A percentile compares a stretch with the other conserved stretches of the same genome.
Conservation (phyloP, 2,888 invertebrate genomes). For the Nomada hirtipes region DNA sequence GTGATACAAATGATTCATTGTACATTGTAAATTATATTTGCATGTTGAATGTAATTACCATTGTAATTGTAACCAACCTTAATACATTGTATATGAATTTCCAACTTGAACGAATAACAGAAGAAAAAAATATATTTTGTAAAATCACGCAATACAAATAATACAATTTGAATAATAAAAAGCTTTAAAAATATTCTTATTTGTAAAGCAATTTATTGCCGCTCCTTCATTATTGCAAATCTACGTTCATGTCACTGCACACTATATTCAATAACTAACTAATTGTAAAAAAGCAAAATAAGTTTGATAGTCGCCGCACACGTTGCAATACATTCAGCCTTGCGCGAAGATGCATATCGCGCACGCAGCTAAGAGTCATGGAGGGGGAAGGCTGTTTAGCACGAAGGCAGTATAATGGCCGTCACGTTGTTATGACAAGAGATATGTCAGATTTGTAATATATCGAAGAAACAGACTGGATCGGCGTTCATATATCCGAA, state of each 20-base stretch:
- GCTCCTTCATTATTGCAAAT: background rate
- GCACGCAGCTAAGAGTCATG: too few species aligned
- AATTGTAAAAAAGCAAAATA: too few species aligned
- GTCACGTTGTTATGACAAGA: constrained; percentile 53
- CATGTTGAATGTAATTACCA: constrained; percentile 5
- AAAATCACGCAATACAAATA: constrained; percentile 14
- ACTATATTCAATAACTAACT: too few species aligned
- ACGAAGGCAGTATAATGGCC: constrained; percentile 27
- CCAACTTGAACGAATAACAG: background rate
- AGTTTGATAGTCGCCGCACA: too few species aligned
- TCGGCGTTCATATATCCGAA: constrained; percentile 8
- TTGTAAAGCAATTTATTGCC: background rate
- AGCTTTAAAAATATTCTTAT: constrained; percentile 5
- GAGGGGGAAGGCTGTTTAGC: background rate
- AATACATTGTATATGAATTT: constrained; percentile 27
- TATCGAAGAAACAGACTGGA: constrained; percentile 19
- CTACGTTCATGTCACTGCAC: too few species aligned
- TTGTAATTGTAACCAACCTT: background rate
- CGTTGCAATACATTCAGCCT: background rate
- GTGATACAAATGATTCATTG: background rate
- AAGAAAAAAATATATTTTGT: constrained; percentile 31
- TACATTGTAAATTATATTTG: constrained; percentile 15
- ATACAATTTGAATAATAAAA: constrained; percentile 6
- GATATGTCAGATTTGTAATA: constrained; percentile 43
- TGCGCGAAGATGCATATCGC: background rate